Evolutionary conservation across 2,113 vertebrate species (phyloP).

Genomic region (Bos javanicus): DNA sequence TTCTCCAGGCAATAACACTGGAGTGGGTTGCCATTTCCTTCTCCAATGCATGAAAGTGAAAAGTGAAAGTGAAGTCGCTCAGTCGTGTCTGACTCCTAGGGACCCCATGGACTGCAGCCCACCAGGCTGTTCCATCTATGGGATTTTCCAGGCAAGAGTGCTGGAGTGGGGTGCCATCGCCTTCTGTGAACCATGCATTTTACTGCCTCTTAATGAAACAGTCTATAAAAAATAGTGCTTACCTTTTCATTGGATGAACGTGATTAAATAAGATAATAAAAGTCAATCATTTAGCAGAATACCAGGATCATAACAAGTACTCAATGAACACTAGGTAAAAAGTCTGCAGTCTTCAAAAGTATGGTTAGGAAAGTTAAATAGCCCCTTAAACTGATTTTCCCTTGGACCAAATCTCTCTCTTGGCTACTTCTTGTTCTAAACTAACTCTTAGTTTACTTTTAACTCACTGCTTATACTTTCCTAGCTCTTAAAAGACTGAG

Average conservation of each 20-base stretch:
- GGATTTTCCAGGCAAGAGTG: no score
- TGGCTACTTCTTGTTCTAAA: neutral
- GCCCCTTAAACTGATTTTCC: neutral
- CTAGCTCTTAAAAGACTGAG: neutral
- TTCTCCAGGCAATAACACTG: no score
- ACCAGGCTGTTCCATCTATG: no score
- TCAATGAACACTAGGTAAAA: neutral
- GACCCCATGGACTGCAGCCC: no score
- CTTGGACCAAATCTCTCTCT: neutral
- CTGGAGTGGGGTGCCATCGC: no score
- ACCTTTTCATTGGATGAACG: neutral
- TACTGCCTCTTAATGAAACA: neutral
- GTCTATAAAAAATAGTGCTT: neutral
- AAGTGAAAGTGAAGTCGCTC: no score
- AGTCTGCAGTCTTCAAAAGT: neutral
- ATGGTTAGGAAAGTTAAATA: neutral
- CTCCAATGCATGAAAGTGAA: no score
- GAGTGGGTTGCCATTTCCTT: no score
- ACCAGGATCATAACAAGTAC: neutral
- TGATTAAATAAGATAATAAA: neutral
- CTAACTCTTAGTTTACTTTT: neutral
- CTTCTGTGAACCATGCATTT: neutral
- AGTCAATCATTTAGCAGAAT: neutral
- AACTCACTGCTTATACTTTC: neutral
- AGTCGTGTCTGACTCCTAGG: no score